Evolutionary conservation across 2,888 invertebrate species (phyloP), one percentile per base, ranked within the genome.

Genomic region (Corbicula japonica): DNA sequence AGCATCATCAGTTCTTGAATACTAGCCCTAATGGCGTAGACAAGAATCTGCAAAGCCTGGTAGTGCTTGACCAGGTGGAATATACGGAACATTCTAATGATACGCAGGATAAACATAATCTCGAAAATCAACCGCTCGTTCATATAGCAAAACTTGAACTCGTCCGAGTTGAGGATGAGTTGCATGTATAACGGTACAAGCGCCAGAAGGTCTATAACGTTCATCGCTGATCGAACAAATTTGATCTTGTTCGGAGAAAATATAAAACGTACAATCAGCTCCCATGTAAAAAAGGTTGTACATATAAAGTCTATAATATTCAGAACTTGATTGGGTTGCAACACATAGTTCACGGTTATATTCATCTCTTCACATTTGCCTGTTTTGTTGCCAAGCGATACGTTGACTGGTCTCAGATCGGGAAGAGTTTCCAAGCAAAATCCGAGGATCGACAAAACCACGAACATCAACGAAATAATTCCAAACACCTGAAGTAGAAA

Each of bases 51-150:
- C 41, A 94, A 88, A 44, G 94, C 94, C 75, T 93, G 93, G 80
- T 94, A 94, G 85, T 94, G 94, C 85, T 94, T 94, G 10, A 94
- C 94, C 62, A 94, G 86, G 82, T 94, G 94, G 90, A 94, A 94
- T 58, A 94, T 92, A n/a, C 94, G 90, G 76, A 94, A 92, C 86
- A 94, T 94, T 34, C 94, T 90, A 69, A 94, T 92, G 63, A 94
- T 94, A 38, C 94, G 92, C 77, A 94, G 88, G 77, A 94, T 93
- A 85, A 94, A 94, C 85, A 94, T 92, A 66, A 91, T 90, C 80
- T 93, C 92, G 58, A 92, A 87, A 46, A 92, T 90, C 26, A 91
- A 87, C 8, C 91, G 84, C 79, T 92, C 90, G 80, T 90, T 91
- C 74, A 87, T 83, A 68, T 92, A 90, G 78, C 92, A 92, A 56